Percentiles rank a stretch among this genome's conserved stretches.
Conservation (phyloP, 2,797 vertebrate species). For the Sphenodon punctatus region DNA sequence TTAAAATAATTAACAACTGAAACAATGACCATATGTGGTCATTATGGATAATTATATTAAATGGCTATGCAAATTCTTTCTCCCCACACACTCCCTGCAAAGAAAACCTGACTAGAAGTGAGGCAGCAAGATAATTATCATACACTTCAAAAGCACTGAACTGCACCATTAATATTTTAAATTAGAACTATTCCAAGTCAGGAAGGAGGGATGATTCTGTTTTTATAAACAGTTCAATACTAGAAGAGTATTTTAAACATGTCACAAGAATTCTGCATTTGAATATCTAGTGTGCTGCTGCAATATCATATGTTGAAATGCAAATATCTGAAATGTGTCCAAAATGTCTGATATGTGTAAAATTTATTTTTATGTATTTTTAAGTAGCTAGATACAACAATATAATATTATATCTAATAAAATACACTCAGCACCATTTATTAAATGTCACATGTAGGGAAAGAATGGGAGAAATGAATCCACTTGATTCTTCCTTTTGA, state of each 20-base stretch:
- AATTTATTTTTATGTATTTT: not conserved
- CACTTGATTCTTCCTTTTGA: not conserved
- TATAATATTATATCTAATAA: too few species aligned
- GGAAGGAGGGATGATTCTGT: not conserved
- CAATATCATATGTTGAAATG: too few species aligned
- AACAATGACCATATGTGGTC: slow-evolving; percentile 67
- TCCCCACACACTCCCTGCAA: not conserved
- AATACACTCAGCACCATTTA: not conserved
- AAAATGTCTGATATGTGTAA: not conserved
- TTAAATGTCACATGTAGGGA: not conserved
- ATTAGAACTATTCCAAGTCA: not conserved
- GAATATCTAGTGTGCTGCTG: too few species aligned
- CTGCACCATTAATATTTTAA: not conserved
- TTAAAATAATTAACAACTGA: slow-evolving; percentile 69
- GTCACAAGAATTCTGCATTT: too few species aligned
- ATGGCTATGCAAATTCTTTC: slow-evolving; percentile 30
- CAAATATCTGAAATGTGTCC: too few species aligned
- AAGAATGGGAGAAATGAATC: fast-evolving
- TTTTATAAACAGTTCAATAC: not conserved
- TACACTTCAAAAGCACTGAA: not conserved
- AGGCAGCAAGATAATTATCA: slow-evolving; percentile 49
- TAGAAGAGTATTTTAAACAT: not conserved
- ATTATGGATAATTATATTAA: slow-evolving; percentile 63
- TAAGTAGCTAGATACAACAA: too few species aligned
- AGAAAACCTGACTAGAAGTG: slow-evolving; percentile 4